These are phyloP conservation scores for Ferrisia virgata DNA, from an alignment of 2,888 invertebrate genomes.

Conservation along the genomic window DNA sequence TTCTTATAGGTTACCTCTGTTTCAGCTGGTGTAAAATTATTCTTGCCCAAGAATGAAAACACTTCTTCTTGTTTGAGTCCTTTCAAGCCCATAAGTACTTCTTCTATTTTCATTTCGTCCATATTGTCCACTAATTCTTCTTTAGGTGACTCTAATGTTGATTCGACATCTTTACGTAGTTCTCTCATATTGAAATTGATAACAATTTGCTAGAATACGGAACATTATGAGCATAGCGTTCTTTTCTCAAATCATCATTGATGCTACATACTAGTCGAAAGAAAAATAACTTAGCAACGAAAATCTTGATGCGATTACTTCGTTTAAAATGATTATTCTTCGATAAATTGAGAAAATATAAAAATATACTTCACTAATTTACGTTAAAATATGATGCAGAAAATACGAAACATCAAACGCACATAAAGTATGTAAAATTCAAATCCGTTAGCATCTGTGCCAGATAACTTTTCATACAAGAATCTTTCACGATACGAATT, in stretches of 20 bases:
- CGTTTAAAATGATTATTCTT: too few species aligned
- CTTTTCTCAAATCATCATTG: too few species aligned
- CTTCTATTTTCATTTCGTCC: constrained; percentile 43
- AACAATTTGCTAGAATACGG: neutral
- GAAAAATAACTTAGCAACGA: neutral
- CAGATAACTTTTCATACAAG: too few species aligned
- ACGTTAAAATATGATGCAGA: too few species aligned
- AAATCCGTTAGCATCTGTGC: neutral
- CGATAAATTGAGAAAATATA: too few species aligned
- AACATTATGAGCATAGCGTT: neutral
- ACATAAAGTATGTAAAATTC: too few species aligned
- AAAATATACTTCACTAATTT: too few species aligned
- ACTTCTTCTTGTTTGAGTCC: constrained; percentile 43
- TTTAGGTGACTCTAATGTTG: constrained; percentile 30
- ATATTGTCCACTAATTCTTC: constrained; percentile 39
- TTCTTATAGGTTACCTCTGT: constrained; percentile 8
- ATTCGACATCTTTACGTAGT: constrained; percentile 38
- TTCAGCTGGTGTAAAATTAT: constrained; percentile 40
- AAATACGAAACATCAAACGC: too few species aligned
- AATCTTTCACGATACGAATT: too few species aligned
- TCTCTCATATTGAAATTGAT: constrained; percentile 31
- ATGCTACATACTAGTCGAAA: neutral
- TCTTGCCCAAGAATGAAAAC: constrained; percentile 40
- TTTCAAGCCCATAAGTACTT: constrained; percentile 39
- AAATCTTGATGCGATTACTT: too few species aligned